Conservation (phyloP, 2,797 vertebrate genomes). For the Vespertilio murinus region DNA sequence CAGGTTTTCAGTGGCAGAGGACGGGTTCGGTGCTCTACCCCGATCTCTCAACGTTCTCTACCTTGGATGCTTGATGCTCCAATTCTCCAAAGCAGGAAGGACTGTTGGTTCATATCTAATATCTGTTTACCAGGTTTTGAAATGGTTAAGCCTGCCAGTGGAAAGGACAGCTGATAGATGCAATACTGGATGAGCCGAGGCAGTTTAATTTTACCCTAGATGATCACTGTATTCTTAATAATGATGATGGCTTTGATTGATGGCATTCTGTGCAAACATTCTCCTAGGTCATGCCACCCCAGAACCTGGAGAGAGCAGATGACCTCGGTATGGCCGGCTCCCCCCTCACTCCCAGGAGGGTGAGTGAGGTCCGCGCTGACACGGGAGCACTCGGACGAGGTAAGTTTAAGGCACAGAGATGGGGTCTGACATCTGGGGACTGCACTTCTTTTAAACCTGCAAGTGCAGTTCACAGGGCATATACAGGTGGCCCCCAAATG, state of each 20-base stretch:
- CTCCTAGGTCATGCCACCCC: constrained; percentile 93
- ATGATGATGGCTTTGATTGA: not conserved
- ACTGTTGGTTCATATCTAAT: not conserved
- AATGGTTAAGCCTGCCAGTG: not conserved
- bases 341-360: constrained; percentile 86
- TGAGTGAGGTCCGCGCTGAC: constrained; percentile 85
- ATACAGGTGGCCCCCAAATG: not conserved
- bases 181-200: not conserved
- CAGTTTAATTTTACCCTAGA: constrained; percentile 1
- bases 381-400: constrained; percentile 82
- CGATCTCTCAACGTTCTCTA: not conserved
- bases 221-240: not conserved
- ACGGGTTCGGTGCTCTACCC: not conserved
- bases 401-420: constrained; percentile 68
- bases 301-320: constrained; percentile 89
- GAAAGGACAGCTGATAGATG: not conserved
- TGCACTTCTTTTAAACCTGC: not conserved
- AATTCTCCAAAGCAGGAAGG: not conserved
- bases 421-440: not conserved
- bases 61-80: not conserved
- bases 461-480: not conserved
- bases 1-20: not conserved
- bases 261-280: constrained; percentile 11
- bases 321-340: constrained; percentile 78
- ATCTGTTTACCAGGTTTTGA: not conserved